Percentiles rank a stretch among this genome's conserved stretches.
Conservation (phyloP, 2,888 invertebrate species). For the Cephus rjabovi region DNA sequence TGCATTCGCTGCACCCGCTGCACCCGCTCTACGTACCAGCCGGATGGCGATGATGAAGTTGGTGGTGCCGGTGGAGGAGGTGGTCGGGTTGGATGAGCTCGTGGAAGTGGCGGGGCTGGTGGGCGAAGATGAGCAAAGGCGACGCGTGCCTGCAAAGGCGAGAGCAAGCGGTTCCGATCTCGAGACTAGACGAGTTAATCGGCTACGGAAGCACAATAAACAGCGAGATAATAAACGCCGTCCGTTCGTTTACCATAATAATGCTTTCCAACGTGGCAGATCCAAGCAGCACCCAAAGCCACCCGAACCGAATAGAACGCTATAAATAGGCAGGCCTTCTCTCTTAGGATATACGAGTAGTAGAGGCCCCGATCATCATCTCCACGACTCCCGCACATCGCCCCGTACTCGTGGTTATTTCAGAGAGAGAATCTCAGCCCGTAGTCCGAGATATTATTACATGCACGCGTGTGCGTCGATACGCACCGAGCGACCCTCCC, state of each 20-base stretch:
- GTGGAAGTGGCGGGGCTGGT: neutral
- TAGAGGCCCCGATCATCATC: conserved; percentile 51
- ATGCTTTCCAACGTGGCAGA: conserved; percentile 47
- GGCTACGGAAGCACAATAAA: conserved; percentile 61
- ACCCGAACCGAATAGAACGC: conserved; percentile 57
- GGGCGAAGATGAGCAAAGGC: neutral
- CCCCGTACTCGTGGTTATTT: conserved; percentile 53
- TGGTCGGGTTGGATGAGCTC: no score
- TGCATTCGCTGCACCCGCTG: neutral
- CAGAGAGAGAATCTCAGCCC: conserved; percentile 48
- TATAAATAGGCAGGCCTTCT: conserved; percentile 54
- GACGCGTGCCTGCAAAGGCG: conserved; percentile 1
- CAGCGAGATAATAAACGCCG: conserved; percentile 60
- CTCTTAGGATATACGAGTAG: conserved; percentile 24
- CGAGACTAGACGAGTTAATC: conserved; percentile 61
- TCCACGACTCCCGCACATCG: conserved; percentile 25
- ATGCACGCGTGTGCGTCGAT: conserved; percentile 25
- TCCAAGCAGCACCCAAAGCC: conserved; percentile 49
- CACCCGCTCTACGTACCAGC: no score
- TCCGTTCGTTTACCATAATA: conserved; percentile 59
- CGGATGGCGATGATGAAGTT: no score
- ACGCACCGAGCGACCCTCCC: neutral
- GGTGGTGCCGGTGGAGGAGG: no score
- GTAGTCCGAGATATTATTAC: conserved; percentile 42
- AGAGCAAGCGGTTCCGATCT: conserved; percentile 37